Evolutionary conservation across 2,888 invertebrate genomes (phyloP), one percentile per base, ranked within the genome.

Genomic region (Microplitis manilae): DNA sequence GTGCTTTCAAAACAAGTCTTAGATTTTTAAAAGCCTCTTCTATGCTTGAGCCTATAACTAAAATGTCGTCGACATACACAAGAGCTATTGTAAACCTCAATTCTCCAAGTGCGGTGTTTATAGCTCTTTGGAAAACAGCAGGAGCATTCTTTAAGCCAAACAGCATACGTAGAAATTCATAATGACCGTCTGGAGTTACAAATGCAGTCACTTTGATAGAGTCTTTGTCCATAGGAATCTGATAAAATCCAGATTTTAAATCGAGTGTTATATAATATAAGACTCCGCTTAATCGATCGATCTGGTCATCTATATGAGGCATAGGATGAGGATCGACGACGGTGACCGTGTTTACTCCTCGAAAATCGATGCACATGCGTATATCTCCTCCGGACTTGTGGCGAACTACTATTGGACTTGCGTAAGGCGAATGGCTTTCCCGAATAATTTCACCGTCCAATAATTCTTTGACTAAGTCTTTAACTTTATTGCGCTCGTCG

Each of bases 281-380:
- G 4, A 30, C 30, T 2, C 30, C 30, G 2, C 30, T 30, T 9
- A 90, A 68, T 13, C 82, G 78, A 59, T 87, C 85, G 6, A 88
- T 75, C 77, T 88, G 83, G 17, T 90, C 90, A 30, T 89, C 87
- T 1, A 90, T 87, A 20, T 84, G 81, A 1, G 90, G 87, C 76
- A 90, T 80, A 0, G 88, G 89, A 74, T 86, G 88, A 2, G 41
- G 79, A 73, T 87, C 85, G 6, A 85, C 84, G 0, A 84, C 77
- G 0, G 87, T 89, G 2, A 82, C 78, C 5, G 74, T 72, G 75
- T 89, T 89, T 1, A 88, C 65, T 7, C 41, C 38, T 5, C 87
- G 75, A 17, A 82, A 88, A 77, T 85, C 85, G 2, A 86, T 62
- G 68, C 83, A 83, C 59, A 85, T 69, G 13, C 84, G 76, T 20